Percentiles rank a stretch among this genome's conserved stretches.
Evolutionary conservation across 2,113 vertebrate species (phyloP).

Genomic region (Mohoua ochrocephala): DNA sequence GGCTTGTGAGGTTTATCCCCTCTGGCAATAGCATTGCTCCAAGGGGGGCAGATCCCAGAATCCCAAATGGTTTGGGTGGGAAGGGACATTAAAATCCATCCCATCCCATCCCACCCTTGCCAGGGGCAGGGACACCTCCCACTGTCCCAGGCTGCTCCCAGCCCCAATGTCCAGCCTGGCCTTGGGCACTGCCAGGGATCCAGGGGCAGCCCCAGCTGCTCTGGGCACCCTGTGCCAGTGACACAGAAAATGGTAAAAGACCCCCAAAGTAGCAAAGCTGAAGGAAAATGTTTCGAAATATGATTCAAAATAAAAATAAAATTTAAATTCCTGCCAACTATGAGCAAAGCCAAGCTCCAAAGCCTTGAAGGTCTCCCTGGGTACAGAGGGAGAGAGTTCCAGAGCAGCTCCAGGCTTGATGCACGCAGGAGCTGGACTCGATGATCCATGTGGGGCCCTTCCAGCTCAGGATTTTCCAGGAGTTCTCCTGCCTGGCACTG

Average conservation of each 20-base stretch:
- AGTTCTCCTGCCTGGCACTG: not conserved
- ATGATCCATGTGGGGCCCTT: not conserved
- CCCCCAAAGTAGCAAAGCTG: not conserved
- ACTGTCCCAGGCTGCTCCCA: not conserved
- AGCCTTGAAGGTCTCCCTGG: accelerated
- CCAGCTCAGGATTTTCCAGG: not conserved
- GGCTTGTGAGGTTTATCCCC: accelerated
- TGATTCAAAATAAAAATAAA: not conserved
- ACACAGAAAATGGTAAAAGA: not conserved
- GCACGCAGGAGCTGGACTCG: not conserved
- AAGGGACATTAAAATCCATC: not conserved
- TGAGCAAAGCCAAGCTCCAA: not conserved
- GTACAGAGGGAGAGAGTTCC: not conserved
- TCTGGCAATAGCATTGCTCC: accelerated
- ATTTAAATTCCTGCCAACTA: not conserved
- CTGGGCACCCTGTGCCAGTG: not conserved
- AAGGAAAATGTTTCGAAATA: not conserved
- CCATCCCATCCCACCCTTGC: not conserved
- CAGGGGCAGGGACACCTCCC: not conserved
- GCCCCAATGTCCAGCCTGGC: not conserved
- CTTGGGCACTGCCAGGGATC: not conserved
- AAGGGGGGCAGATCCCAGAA: not conserved
- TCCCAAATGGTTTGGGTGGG: not conserved
- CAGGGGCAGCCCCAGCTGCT: not conserved
- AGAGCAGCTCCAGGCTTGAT: accelerated